These are phyloP conservation scores for Drosophila borborema DNA, from an alignment of 2,888 invertebrate genomes.

Conservation along the genomic window DNA sequence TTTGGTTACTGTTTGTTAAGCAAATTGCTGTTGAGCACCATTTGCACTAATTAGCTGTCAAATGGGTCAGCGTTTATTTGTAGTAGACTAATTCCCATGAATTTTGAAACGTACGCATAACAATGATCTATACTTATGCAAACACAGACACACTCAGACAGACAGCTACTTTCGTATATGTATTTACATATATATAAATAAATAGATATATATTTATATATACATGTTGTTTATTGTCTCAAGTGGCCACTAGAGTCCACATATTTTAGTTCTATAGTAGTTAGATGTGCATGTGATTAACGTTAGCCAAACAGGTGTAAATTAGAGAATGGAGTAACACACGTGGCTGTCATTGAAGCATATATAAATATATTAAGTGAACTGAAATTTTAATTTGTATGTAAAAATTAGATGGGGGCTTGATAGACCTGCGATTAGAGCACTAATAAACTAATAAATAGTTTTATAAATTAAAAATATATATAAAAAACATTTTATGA, in stretches of 20 bases:
- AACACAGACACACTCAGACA: too few species aligned
- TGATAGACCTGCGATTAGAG: too few species aligned
- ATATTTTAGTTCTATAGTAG: constrained; percentile 23
- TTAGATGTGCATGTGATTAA: constrained; percentile 4
- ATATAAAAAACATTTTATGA: neutral
- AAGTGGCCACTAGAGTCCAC: constrained; percentile 45
- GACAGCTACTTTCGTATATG: neutral
- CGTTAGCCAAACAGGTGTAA: neutral
- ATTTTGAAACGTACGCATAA: constrained; percentile 45
- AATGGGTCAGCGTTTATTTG: constrained; percentile 62
- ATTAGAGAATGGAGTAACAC: neutral
- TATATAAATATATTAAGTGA: neutral
- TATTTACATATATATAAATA: neutral
- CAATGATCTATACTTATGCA: constrained; percentile 23
- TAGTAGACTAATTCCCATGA: constrained; percentile 53
- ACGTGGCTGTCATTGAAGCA: neutral
- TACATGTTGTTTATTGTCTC: constrained; percentile 35
- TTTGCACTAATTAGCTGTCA: constrained; percentile 75
- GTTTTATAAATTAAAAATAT: too few species aligned
- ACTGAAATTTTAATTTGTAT: neutral
- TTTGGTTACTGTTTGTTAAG: constrained; percentile 48
- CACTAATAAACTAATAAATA: too few species aligned
- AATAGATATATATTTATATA: neutral
- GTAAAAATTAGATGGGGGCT: too few species aligned
- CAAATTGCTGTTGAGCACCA: constrained; percentile 63